These are phyloP conservation scores for Lucifuga dentata DNA, from an alignment of 2,113 vertebrate species.

Conservation along the genomic window DNA sequence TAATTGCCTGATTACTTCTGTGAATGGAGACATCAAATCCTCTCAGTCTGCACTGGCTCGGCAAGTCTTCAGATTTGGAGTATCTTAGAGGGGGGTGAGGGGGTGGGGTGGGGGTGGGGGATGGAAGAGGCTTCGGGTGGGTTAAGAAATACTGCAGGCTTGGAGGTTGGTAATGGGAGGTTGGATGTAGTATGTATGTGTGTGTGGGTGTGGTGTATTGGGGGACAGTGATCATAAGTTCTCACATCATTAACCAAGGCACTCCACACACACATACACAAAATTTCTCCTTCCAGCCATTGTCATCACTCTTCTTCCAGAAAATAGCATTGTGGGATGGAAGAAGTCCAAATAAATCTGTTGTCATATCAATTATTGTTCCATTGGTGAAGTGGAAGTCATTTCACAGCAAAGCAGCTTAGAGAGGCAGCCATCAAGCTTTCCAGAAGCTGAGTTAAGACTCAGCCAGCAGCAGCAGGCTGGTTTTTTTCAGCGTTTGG, in stretches of 20 bases:
- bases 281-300: conserved; percentile 30
- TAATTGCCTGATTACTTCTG: conserved; percentile 83
- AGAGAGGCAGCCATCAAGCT: conserved; percentile 77
- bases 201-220: not conserved
- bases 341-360: conserved; percentile 77
- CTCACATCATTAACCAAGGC: not conserved
- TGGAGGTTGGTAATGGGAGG: conserved; percentile 12
- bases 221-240: conserved; percentile 27
- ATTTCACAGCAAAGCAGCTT: conserved; percentile 82
- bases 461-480: conserved; percentile 48
- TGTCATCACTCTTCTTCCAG: conserved; percentile 48
- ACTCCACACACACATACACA: not conserved
- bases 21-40: conserved; percentile 84
- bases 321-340: conserved; percentile 52
- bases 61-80: conserved; percentile 74
- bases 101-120: conserved; percentile 22
- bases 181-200: not conserved
- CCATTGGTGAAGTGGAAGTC: conserved; percentile 78
- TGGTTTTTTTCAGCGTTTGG: conserved; percentile 43
- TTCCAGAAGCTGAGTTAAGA: conserved; percentile 76
- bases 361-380: conserved; percentile 85
- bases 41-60: conserved; percentile 67
- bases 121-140: conserved; percentile 66
- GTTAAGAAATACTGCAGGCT: conserved; percentile 37
- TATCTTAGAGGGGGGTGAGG: conserved; percentile 44